Evolutionary conservation across 2,888 invertebrate species (phyloP), one percentile per base, ranked within the genome.

Genomic region (Ariolimax columbianus): DNA sequence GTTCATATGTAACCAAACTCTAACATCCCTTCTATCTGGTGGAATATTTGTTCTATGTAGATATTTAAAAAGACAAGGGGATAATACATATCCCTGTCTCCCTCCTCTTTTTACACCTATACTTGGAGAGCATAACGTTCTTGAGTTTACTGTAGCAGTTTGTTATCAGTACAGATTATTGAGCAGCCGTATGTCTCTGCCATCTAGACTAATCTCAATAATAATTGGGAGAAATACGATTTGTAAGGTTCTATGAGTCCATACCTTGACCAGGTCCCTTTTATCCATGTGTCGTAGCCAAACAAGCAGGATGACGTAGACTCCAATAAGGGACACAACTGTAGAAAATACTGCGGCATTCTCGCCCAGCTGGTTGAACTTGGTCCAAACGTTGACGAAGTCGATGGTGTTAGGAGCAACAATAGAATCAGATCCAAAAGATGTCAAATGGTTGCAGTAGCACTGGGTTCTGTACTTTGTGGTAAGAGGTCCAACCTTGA

Each of bases 341-440:
- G 93, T 93, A 68, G 91, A 90, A 86, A 94, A 94, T 36, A 94
- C 94, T 1, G 94, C 94, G 9, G 94, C 92, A 82, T 93, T 94
- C 86, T 94, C 94, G 59, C 89, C 90, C 47, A 94, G 91, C 83
- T 93, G 91, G 84, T 91, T 91, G 88, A 94, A 94, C 89, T 93
- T 93, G 36, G 90, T 90, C 92, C 92, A 93, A 7, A 94, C 94
- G 47, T 93, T 94, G 82, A 87, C 91, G 88, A 94, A 94, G 90
- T 94, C 93, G 81, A 94, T 94, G 19, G 94, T 94, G 89, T 94
- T 94, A 1, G 93, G 93, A 7, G 94, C 93, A 6, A 93, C 94
- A 14, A 90, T 93, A 81, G 93, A 91, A 88, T 94, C 93, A 19
- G 93, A 92, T 1, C 94, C 94, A 85, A 94, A 94, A 6, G 94